Conservation (phyloP, 2,797 vertebrate species). For the Megalops cyprinoides region DNA sequence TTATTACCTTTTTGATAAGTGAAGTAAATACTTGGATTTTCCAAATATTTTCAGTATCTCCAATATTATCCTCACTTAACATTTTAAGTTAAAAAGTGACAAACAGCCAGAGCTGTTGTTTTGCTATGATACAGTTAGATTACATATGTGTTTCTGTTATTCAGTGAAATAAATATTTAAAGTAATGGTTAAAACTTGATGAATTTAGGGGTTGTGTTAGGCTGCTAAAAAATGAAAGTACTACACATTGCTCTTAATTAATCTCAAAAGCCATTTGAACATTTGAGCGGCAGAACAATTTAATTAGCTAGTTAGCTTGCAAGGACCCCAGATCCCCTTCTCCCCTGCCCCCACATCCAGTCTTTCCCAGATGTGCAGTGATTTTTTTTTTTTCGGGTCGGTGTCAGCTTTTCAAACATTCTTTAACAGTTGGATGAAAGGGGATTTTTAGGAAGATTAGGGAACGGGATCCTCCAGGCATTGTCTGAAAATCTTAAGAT, state of each 20-base stretch:
- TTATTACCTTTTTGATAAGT: too few relatives aligned
- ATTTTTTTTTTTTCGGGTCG: constrained; percentile 73
- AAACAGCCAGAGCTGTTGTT: background rate
- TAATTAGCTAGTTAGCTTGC: constrained; percentile 93
- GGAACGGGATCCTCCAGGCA: constrained; percentile 91
- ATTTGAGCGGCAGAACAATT: constrained; percentile 93
- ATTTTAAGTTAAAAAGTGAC: background rate
- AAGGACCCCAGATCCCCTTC: constrained; percentile 66
- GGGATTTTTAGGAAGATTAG: constrained; percentile 99
- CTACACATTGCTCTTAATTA: constrained; percentile 81
- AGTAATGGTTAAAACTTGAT: background rate
- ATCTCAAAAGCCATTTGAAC: constrained; percentile 91
- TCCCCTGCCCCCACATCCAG: constrained; percentile 56
- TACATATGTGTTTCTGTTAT: background rate
- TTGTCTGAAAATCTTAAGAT: constrained; percentile 98
- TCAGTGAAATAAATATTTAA: background rate
- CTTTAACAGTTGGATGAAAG: constrained; percentile 99
- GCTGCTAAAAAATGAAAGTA: constrained; percentile 68
- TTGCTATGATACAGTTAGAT: background rate
- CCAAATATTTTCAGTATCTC: too few relatives aligned
- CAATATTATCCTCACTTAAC: too few relatives aligned
- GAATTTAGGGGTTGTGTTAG: background rate
- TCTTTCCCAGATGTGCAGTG: constrained; percentile 80
- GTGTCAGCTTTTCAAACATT: constrained; percentile 97
- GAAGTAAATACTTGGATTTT: too few relatives aligned